Evolutionary conservation across 2,797 vertebrate genomes (phyloP).

Genomic region (Sebastes wilsoni): DNA sequence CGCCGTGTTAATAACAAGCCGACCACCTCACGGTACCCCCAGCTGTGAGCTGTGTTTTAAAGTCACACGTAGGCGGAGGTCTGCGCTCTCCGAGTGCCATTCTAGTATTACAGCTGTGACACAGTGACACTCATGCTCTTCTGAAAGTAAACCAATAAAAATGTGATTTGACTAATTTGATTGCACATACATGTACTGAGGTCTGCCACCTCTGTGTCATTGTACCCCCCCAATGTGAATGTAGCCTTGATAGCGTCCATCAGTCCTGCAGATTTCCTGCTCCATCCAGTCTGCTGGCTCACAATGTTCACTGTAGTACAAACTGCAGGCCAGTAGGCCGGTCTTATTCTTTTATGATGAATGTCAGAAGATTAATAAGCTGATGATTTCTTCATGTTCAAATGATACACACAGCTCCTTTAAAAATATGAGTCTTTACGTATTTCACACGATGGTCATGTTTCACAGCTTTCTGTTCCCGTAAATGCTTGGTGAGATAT

Average conservation of each 20-base stretch:
- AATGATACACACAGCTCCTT: background rate
- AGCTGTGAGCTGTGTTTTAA: too few species aligned
- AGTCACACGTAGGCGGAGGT: too few species aligned
- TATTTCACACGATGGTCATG: background rate
- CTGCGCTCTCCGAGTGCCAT: too few species aligned
- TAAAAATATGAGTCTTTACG: background rate
- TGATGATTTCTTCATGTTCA: background rate
- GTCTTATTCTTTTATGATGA: background rate
- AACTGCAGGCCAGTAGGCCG: background rate
- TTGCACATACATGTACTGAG: background rate
- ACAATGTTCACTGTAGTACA: background rate
- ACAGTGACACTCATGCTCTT: background rate
- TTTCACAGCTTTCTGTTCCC: background rate
- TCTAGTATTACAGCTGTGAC: too few species aligned
- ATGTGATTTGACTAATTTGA: too few species aligned
- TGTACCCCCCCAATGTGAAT: background rate
- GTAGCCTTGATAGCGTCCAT: background rate
- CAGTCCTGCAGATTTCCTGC: too few species aligned
- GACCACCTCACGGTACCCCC: too few species aligned
- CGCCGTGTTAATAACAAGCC: too few species aligned
- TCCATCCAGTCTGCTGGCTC: background rate
- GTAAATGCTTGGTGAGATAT: background rate
- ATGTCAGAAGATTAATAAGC: background rate
- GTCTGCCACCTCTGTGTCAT: background rate
- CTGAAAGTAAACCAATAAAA: background rate